Conservation (phyloP, 2,113 vertebrate species). For the Cyrtonyx montezumae region DNA sequence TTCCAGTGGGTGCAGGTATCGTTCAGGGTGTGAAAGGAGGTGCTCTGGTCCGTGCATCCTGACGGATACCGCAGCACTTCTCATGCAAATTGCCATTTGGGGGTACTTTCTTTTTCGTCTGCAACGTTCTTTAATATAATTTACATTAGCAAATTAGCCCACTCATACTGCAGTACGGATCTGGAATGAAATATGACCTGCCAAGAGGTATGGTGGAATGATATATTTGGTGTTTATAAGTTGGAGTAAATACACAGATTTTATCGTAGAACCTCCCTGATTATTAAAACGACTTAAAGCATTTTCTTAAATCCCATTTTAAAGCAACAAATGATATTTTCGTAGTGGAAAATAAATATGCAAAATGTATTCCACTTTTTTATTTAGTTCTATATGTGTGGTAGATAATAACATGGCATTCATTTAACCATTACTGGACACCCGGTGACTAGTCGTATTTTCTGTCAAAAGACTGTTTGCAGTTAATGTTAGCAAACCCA, state of each 20-base stretch:
- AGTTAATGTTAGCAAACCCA: constrained; percentile 92
- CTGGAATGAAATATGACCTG: constrained; percentile 55
- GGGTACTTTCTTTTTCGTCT: constrained; percentile 20
- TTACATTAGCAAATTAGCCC: constrained; percentile 49
- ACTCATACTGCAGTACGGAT: neutral
- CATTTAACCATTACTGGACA: constrained; percentile 91
- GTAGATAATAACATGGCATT: constrained; percentile 88
- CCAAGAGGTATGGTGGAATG: constrained; percentile 48
- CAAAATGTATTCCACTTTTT: constrained; percentile 79
- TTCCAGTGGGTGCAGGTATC: neutral
- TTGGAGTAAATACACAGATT: constrained; percentile 63
- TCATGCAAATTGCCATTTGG: constrained; percentile 31
- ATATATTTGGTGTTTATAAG: constrained; percentile 66
- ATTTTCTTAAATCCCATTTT: constrained; percentile 54
- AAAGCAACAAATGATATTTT: constrained; percentile 70
- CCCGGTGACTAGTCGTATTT: constrained; percentile 89
- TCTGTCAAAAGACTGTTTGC: constrained; percentile 93
- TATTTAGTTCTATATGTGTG: constrained; percentile 90
- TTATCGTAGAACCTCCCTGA: constrained; percentile 33
- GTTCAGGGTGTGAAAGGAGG: constrained; percentile 5
- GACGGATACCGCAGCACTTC: neutral
- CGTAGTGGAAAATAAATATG: constrained; percentile 74
- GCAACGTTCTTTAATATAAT: constrained; percentile 40
- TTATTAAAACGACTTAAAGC: constrained; percentile 68
- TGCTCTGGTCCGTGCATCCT: constrained; percentile 10